phyloP scores from a whole-genome alignment of 1,140 invertebrate genomes.

The Papilio helenus region DNA sequence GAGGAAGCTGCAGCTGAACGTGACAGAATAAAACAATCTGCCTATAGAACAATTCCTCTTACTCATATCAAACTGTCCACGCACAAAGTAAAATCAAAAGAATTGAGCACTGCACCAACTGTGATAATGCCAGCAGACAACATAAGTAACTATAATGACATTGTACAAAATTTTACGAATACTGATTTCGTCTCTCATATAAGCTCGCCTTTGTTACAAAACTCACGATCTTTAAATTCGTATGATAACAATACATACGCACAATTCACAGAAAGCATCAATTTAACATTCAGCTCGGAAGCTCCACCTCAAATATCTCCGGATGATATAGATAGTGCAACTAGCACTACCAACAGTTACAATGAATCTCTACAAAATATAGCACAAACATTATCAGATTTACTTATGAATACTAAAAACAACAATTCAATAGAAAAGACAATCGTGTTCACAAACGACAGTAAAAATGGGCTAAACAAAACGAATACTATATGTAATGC shows the following conservation, averaged over 20 bases:
- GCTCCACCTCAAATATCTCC: background rate
- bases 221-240: background rate
- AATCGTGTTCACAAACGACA: background rate
- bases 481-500: background rate
- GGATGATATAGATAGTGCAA: background rate
- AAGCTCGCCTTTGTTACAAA: background rate
- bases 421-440: background rate
- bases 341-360: background rate
- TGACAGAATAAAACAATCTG: too few relatives aligned
- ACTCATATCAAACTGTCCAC: background rate
- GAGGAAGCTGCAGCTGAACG: background rate
- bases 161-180: background rate
- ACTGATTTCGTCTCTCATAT: background rate
- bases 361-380: slow-evolving; percentile 8
- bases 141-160: background rate
- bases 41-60: background rate
- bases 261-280: background rate
- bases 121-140: background rate
- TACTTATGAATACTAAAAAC: background rate
- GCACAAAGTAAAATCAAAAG: background rate
- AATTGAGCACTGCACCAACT: background rate
- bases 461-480: background rate
- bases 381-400: background rate
- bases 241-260: background rate
- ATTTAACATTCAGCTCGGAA: background rate